Evolutionary conservation across 2,113 vertebrate genomes (phyloP).

Genomic region (Cariama cristata): DNA sequence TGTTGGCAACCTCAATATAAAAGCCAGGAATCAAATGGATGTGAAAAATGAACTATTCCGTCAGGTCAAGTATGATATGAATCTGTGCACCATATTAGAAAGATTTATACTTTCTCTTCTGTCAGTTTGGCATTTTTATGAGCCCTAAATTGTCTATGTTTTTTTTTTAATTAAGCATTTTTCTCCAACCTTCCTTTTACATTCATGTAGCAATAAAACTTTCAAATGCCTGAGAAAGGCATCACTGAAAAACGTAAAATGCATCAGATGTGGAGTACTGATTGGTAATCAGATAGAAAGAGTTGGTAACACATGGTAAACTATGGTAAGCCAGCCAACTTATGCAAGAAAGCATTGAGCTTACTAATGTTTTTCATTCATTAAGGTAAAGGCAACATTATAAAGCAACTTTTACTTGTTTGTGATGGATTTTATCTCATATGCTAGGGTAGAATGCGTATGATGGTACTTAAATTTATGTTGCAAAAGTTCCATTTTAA

Average conservation of each 20-base stretch:
- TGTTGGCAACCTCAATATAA: neutral
- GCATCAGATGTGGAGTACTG: neutral
- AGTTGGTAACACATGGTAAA: neutral
- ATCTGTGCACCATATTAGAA: neutral
- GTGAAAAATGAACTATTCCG: neutral
- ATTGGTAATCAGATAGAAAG: neutral
- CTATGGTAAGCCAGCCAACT: neutral
- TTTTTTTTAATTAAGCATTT: conserved; percentile 15
- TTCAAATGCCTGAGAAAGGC: neutral
- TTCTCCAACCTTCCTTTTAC: conserved; percentile 13
- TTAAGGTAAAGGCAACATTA: neutral
- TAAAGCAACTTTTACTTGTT: neutral
- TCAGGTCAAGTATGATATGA: neutral
- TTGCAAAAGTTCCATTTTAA: neutral
- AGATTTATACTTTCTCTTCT: conserved; percentile 10
- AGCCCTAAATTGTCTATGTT: neutral
- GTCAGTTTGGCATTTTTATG: conserved; percentile 5
- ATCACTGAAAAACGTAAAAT: neutral
- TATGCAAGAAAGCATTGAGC: neutral
- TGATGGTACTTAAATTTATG: neutral
- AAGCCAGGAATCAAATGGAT: neutral
- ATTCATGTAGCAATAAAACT: neutral
- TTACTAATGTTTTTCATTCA: neutral
- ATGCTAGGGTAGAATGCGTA: neutral
- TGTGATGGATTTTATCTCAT: neutral